Base-by-base conservation (phyloP, 2,888 invertebrate genomes). In the Frankliniella fusca region DNA sequence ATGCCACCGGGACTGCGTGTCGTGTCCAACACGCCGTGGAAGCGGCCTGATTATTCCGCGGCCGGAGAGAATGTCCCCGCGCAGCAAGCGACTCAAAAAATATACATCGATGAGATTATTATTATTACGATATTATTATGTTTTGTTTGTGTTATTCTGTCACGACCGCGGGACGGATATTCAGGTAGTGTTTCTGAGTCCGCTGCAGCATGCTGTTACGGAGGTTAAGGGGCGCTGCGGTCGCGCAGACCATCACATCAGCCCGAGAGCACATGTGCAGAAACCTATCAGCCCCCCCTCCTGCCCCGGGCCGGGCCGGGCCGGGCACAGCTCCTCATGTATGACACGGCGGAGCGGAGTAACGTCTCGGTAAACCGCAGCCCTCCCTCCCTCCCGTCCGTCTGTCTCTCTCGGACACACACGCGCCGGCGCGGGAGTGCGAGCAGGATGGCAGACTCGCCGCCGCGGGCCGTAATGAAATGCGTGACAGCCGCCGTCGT, bases 341-440 rank as follows among this genome's bases (percentile, higher is more conserved):
- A 61, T 61, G 20, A 61, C 20, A 18, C 61, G 61, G 18, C 20
- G 18, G 15, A 61, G 61, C 7, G 15, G 20, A 12, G 18, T 18
- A 61, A 61, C n/a, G 61, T n/a, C 61, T 18, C 61, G 61, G 61
- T 61, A 18, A 61, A 61, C 61, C 61, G 61, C 61, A 61, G 61
- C 18, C 20, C 18, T 38, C 38, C 38, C 38, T 11, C 61, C 61
- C 7, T 7, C 61, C 7, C 15, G 15, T 18, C 18, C 61, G 61
- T 18, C 54, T 7, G 61, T 18, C 61, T 20, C 7, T 20, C 7
- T 7, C 15, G 61, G 7, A 7, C 61, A 18, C 61, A n/a, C 15
- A 54, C 15, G 54, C 54, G 18, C 7, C 61, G 18, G 11, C 15
- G 3, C 15, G 54, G 12, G 3, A 54, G 61, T 61, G n/a, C 20